Evolutionary conservation across 2,113 vertebrate genomes (phyloP).

Genomic region (Syngnathus typhle): DNA sequence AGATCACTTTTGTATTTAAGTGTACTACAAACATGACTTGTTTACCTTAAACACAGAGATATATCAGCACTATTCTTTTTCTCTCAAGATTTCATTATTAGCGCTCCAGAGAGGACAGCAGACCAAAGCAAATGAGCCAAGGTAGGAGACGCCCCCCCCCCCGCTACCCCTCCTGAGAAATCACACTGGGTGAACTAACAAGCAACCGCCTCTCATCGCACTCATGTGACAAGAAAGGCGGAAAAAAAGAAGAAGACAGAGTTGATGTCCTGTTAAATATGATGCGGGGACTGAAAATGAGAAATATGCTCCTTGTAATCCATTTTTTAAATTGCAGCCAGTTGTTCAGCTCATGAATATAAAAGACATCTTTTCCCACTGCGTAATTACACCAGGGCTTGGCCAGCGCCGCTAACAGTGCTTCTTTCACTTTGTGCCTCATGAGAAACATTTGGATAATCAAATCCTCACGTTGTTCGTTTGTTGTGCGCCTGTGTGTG

Average conservation of each 20-base stretch:
- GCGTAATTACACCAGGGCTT: not conserved
- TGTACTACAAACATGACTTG: too few species aligned
- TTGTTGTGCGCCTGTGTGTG: not conserved
- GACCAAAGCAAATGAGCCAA: not conserved
- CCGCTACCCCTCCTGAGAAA: not conserved
- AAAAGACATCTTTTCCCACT: constrained; percentile 25
- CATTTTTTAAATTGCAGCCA: constrained; percentile 19
- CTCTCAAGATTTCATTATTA: not conserved
- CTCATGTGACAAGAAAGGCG: not conserved
- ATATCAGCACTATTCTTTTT: too few species aligned
- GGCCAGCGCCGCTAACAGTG: constrained; percentile 21
- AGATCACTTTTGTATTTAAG: too few species aligned
- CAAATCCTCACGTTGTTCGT: constrained; percentile 29
- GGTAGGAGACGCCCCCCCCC: not conserved
- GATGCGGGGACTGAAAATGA: not conserved
- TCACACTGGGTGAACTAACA: not conserved
- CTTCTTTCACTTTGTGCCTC: constrained; percentile 19
- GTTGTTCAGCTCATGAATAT: constrained; percentile 20
- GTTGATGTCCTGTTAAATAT: constrained; percentile 6
- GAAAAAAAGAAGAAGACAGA: too few species aligned
- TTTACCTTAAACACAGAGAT: too few species aligned
- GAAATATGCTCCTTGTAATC: constrained; percentile 11
- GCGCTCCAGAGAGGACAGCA: not conserved
- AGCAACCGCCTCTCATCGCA: not conserved
- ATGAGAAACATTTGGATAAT: constrained; percentile 37